Evolutionary conservation across 2,797 vertebrate species (phyloP), one percentile per base, ranked within the genome.

Genomic region (Melanogrammus aeglefinus): DNA sequence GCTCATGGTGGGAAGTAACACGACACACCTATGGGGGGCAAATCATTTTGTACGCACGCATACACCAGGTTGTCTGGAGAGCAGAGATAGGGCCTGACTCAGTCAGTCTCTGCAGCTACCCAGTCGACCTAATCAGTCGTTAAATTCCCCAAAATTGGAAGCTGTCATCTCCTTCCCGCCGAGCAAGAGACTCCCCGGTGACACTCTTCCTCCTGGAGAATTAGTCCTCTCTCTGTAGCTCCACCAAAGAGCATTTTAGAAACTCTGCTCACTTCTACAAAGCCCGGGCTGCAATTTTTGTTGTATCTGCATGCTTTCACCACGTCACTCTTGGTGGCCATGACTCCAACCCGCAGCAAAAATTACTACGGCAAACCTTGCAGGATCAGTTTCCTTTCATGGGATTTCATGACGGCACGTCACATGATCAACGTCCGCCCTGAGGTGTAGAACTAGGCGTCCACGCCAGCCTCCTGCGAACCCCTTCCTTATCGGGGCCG

Each of bases 61-160:
- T 77, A 75, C 87, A 83, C 18, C 47, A 74, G 79, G 79, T 29
- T 71, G 85, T 89, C 90, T 91, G 91, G 82, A 90, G 86, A 86
- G 83, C 1, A 79, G 88, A 91, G 91, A 92, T 91, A 91, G 82
- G 83, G 47, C 77, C 5, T 80, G 24, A 69, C 85, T 88, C 86
- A 77, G 82, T 88, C 88, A 86, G 86, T 82, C 80, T 81, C 84
- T 85, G 82, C 85, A 81, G 88, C 90, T 79, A 88, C 92, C 86
- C 89, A 86, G 78, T 90, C 84, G 89, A 89, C 85, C 89, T 89
- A 87, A 92, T 92, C 90, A 91, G 89, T 88, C 86, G 83, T 83
- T 81, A 88, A 86, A 90, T 85, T 82, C 84, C 82, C 35, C 74
- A 78, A 83, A 91, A 90, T 87, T 79, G 85, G 85, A 81, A 85